Base-by-base conservation (phyloP, 1,140 invertebrate species). In the Elymnias hypermnestra region DNA sequence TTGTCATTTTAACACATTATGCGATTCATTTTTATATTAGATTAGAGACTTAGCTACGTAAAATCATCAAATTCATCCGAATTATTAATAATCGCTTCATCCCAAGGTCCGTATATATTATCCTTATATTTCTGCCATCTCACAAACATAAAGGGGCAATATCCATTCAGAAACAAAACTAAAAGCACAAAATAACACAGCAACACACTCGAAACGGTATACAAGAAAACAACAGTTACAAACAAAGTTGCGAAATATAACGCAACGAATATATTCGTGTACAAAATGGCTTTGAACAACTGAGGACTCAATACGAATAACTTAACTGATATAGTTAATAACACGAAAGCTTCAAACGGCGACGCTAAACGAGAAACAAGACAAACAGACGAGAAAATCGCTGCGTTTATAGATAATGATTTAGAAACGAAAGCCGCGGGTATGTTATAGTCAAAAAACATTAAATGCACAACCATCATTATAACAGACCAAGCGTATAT, bases 31-130 rank as follows among this genome's bases (percentile, higher is more conserved):
- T n/a, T n/a, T n/a, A n/a, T n/a, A n/a, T n/a, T n/a, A n/a, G n/a
- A n/a, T 25, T 8, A 4, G 9, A 25, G 5, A 22, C 23, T 26
- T 29, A 12, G 13, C 7, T 10, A 29, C 6, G 26, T 9, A 12
- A 29, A 29, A 29, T 87, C 79, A 31, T 85, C 74, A 25, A 87
- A 72, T 64, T 86, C 83, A 63, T 89, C 87, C 2, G 86, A 79
- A 83, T 90, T 89, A 60, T 89, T 85, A 13, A 91, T 89, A 45
- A 94, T 88, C 25, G 96, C 96, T 74, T 98, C 96, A 87, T 98
- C 97, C 96, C 97, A 98, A 3, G 96, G 96, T 1, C 97, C 97
- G 85, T 97, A 94, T 59, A 97, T 97, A 78, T 97, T 98, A 81
- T 96, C 93, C 87, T 98, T 98, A 66, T 93, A 92, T 29, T 89